Evolutionary conservation across 2,113 vertebrate species (phyloP), one percentile per base, ranked within the genome.

Genomic region (Antechinus stuartii): DNA sequence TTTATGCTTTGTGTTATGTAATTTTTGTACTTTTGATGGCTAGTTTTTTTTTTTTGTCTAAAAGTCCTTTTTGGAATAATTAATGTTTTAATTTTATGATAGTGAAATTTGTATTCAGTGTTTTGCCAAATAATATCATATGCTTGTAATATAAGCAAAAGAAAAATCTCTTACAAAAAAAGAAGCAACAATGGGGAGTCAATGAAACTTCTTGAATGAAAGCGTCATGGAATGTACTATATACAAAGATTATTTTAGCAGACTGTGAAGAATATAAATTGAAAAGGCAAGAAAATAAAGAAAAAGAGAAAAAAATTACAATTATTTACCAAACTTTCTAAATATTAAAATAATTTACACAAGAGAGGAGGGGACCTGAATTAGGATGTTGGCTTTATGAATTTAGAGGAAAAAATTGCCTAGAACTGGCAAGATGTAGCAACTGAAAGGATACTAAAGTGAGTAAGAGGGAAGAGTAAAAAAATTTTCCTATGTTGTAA

Each of bases 111-210:
- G 99, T 99, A 99, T 98, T 98, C 98, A 96, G 98, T 99, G 99
- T 99, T 99, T 99, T 98, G 98, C 98, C 98, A 99, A 98, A 98
- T 98, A 98, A 98, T 98, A 99, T 99, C 99, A 99, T 99, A 99
- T 99, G 98, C 98, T 99, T 99, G 99, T 98, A 99, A 99, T 99
- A 99, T 99, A 99, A 99, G 99, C 98, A 98, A 97, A 97, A 98
- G 98, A 96, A 98, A 97, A 98, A 97, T 94, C 94, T 97, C 96
- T 98, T 95, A 52, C 50, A 52, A 52, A 52, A 52, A 52, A 52
- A 52, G 50, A 1, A 68, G 30, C 12, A 4, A 30, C 30, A 68
- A 68, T 35, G 35, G 61, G 30, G 30, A 68, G 61, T 68, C 14
- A 68, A 16, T 68, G 61, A 68, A 35, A 68, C 5, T 68, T 68